Evolutionary conservation across 2,113 vertebrate species (phyloP), one percentile per base, ranked within the genome.

Genomic region (Chrysochloris asiatica): DNA sequence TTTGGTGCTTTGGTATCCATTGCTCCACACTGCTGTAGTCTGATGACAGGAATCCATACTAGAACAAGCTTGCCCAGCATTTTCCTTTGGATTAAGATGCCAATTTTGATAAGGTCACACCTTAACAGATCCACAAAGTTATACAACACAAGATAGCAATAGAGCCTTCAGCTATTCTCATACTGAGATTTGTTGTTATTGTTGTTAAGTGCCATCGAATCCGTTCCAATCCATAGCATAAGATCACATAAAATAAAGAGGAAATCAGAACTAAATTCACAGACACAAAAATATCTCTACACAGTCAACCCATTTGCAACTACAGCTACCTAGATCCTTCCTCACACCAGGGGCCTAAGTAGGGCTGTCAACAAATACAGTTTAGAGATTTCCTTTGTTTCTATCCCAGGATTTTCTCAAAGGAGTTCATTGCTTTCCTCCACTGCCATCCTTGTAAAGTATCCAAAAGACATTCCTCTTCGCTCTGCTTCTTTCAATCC

Each of bases 71-170:
- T 97, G 97, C 92, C 95, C 97, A 93, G 92, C 92, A 92, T 97
- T 97, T 92, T 96, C 96, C 96, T 97, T 92, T 56, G 94, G 96
- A 96, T 97, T 97, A 97, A 97, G 97, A 98, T 98, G 96, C 94
- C 96, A 98, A 92, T 52, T 92, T 97, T 96, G 97, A 98, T 98
- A 98, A 98, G 95, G 98, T 97, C 97, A 96, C 96, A 36, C 97
- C 98, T 97, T 97, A 96, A 95, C 96, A 97, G 97, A 97, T 95
- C 97, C 94, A 96, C 94, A 94, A 52, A 96, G 90, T 92, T n/a
- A 54, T 61, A 78, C 80, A 96, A 97, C 93, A 78, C 43, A 63
- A 97, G 97, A 98, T 96, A 97, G 97, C 96, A 97, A 96, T 86
- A 96, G 95, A 96, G 97, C 94, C 96, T 91, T 97, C 92, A 97